Conservation (phyloP, 2,797 vertebrate genomes). For the Argyrosomus regius region DNA sequence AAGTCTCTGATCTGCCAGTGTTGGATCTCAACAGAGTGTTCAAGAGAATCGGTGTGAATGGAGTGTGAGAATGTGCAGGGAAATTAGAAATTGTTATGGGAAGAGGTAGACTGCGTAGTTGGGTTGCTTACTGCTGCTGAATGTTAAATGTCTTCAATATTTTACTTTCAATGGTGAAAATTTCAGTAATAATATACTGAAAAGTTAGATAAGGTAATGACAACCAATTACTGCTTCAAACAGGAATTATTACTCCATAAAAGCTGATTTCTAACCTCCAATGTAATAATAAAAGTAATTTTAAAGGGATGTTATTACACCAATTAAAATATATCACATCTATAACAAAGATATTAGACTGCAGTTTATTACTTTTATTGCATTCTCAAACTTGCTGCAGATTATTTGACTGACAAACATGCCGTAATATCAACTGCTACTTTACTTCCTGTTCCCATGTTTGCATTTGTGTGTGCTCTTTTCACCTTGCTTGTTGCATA, state of each 20-base stretch:
- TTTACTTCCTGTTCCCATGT: not conserved
- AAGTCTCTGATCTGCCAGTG: conserved; percentile 63
- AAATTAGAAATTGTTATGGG: conserved; percentile 29
- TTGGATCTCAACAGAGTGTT: conserved; percentile 49
- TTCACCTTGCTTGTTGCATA: not conserved
- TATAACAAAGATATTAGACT: not conserved
- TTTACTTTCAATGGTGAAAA: conserved; percentile 10
- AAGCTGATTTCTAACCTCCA: not conserved
- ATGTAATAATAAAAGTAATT: conserved; percentile 9
- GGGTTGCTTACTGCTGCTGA: not conserved
- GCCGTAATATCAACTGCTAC: not conserved
- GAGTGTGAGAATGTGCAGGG: conserved; percentile 42
- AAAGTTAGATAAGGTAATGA: conserved; percentile 4
- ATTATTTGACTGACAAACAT: not conserved
- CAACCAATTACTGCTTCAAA: conserved; percentile 2
- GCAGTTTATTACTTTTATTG: conserved; percentile 2
- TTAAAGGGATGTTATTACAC: conserved; percentile 5
- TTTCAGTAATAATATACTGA: not conserved
- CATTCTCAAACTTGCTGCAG: not conserved
- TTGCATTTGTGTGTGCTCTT: not conserved
- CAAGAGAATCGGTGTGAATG: conserved; percentile 53
- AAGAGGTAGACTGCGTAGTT: not conserved
- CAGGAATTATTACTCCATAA: conserved; percentile 11
- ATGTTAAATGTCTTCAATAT: conserved; percentile 8
- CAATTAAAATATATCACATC: conserved; percentile 16